A percentile compares a stretch with the other conserved stretches of the same genome.
These are phyloP conservation scores for Osmoderma eremita DNA, from an alignment of 2,888 invertebrate genomes.

Conservation along the genomic window DNA sequence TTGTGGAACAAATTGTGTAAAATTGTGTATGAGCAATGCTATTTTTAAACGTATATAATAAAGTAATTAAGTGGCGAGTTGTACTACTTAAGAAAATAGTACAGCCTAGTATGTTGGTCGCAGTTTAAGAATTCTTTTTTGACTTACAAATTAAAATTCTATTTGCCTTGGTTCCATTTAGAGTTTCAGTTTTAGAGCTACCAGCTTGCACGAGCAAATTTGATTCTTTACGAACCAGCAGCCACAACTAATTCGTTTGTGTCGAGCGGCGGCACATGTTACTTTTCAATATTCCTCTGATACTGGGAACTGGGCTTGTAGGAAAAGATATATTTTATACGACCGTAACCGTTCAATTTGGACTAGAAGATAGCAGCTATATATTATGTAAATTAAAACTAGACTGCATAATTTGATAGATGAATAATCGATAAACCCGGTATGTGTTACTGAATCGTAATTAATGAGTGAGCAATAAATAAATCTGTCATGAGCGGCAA, in stretches of 20 bases:
- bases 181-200: too few species aligned
- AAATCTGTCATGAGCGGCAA: conserved; percentile 19
- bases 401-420: conserved; percentile 27
- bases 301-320: neutral
- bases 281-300: neutral
- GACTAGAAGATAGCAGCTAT: neutral
- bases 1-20: too few species aligned
- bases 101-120: too few species aligned
- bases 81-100: too few species aligned
- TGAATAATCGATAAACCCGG: conserved; percentile 19
- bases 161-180: neutral
- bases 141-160: neutral
- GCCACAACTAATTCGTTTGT: neutral
- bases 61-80: too few species aligned
- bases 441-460: conserved; percentile 14
- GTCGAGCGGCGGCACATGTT: neutral
- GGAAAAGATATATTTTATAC: conserved; percentile 2
- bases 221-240: too few species aligned
- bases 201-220: too few species aligned
- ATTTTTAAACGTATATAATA: too few species aligned
- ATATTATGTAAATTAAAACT: conserved; percentile 26
- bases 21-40: too few species aligned
- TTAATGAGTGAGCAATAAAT: conserved; percentile 34
- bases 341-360: neutral
- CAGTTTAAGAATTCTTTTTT: too few species aligned